Base-by-base conservation (phyloP, 1,140 invertebrate species). In the Lineus longissimus region DNA sequence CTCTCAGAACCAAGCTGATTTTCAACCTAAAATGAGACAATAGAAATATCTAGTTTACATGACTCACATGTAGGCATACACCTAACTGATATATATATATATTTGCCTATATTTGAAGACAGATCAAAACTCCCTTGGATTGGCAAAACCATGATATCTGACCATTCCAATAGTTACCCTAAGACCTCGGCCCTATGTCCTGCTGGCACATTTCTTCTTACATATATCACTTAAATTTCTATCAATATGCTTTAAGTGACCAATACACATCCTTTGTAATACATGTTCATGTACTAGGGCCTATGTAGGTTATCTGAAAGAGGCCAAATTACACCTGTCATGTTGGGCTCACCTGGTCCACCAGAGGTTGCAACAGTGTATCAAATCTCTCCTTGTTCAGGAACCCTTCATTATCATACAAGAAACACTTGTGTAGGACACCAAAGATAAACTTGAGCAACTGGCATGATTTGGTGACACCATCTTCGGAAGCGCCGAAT, bases 351-450 rank as follows among this genome's bases (percentile, higher is more conserved):
- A 89, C 82, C 77, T 95, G 93, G 82, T 95, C 90, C 0, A 95
- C 90, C 1, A 97, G 79, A 0, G 91, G 91, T 67, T 89, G 87
- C 87, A 93, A 88, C 0, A 97, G 75, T 0, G 86, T 85, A 57
- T 92, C 87, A 80, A 95, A 95, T 61, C 89, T 81, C 63, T 94
- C 91, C 71, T 90, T 88, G 73, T 88, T 94, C 0, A 95, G 80
- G 73, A 95, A 94, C 70, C 88, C 89, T 33, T 83, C 80, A 58
- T 86, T 89, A 76, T 94, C 92, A 73, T 94, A 89, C 58, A 88
- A 78, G 74, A 94, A 95, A 0, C 94, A 88, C 45, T 87, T 86
- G 51, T 87, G 82, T 0, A 96, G 77, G 17, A 90, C 93, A 69
- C 87, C 83, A 4, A 94, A 72, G 54, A 94, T 86, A 55, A 87